These are phyloP conservation scores for Sylvilagus floridanus DNA, from an alignment of 2,797 vertebrate species.

Conservation along the genomic window DNA sequence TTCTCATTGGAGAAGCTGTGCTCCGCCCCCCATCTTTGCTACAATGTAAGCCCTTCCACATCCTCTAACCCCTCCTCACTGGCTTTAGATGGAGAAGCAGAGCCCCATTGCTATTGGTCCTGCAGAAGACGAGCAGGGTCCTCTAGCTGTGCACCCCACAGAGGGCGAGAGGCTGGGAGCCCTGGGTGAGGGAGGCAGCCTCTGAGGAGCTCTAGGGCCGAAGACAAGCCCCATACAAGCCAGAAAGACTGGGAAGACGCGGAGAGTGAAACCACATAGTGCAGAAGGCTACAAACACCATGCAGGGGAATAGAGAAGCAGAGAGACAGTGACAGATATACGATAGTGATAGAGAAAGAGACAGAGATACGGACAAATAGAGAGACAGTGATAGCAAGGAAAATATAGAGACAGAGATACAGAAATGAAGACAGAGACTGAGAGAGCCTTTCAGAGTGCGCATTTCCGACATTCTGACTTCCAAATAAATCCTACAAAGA, in stretches of 20 bases:
- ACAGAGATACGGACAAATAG: background rate
- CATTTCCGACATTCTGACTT: background rate
- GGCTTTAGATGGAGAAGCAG: background rate
- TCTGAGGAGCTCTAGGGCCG: background rate
- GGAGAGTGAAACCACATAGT: background rate
- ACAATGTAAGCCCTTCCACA: background rate
- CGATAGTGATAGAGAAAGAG: accelerated
- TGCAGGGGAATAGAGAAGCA: background rate
- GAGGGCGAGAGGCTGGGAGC: background rate
- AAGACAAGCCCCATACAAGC: background rate
- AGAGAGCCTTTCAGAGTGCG: background rate
- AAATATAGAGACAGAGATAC: background rate
- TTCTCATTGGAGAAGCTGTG: accelerated
- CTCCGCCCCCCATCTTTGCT: background rate
- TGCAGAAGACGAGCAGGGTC: background rate
- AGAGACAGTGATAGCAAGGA: background rate
- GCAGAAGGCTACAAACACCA: background rate
- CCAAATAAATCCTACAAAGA: background rate
- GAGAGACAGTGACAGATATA: accelerated
- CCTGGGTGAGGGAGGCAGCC: background rate
- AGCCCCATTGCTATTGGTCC: too few relatives aligned
- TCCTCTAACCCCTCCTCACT: background rate
- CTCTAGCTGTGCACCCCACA: background rate
- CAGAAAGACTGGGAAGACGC: background rate
- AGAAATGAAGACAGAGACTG: background rate